These are phyloP conservation scores for Epizoanthus illoricatus DNA, from an alignment of 92 coral and sea anemone genomes.

Conservation along the genomic window DNA sequence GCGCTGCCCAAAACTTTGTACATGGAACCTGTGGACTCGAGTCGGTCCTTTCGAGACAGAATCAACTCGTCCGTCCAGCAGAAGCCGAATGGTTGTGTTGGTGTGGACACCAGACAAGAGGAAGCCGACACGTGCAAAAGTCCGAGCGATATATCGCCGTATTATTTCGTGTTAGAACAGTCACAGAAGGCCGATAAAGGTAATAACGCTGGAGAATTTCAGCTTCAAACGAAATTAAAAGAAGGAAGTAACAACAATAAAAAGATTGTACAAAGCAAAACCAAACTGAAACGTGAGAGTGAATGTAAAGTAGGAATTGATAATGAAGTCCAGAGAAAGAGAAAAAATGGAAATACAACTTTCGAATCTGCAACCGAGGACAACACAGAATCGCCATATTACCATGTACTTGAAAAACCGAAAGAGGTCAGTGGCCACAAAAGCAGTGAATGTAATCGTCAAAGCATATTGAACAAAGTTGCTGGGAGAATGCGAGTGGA, in stretches of 20 bases:
- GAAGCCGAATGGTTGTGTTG: not conserved
- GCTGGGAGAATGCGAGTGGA: not conserved
- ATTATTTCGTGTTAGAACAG: conserved; percentile 24
- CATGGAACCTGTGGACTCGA: conserved; percentile 31
- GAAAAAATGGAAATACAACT: not conserved
- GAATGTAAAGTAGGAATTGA: not conserved
- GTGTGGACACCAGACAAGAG: not conserved
- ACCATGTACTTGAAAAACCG: conserved; percentile 30
- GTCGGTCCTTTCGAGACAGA: conserved; percentile 18
- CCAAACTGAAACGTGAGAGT: not conserved
- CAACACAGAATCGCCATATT: conserved; percentile 17
- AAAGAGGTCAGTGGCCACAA: not conserved
- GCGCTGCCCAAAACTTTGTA: not conserved
- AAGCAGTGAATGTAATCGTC: not conserved
- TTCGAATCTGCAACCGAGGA: not conserved
- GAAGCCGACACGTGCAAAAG: not conserved
- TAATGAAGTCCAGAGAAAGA: not conserved
- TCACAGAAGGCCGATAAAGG: not conserved
- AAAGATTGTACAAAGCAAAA: not conserved
- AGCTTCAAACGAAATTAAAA: not conserved
- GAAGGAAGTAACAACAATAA: not conserved
- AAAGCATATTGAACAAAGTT: conserved; percentile 3
- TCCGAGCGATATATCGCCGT: not conserved
- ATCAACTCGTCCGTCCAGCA: conserved; percentile 15
- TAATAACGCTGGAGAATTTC: not conserved